Evolutionary conservation across 1,140 invertebrate genomes (phyloP), one percentile per base, ranked within the genome.

Genomic region (Polypedilum vanderplanki): DNA sequence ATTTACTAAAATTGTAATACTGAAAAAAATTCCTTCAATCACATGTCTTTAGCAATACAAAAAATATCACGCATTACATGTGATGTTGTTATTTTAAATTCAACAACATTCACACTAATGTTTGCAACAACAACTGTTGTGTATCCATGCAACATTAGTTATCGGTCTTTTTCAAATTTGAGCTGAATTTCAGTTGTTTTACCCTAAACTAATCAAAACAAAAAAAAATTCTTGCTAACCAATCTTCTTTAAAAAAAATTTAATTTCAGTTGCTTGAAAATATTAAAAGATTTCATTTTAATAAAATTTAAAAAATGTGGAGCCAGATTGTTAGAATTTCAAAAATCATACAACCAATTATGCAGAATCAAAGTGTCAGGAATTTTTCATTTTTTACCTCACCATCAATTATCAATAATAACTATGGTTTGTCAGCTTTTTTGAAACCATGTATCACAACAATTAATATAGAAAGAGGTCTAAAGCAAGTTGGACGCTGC

Each of bases 401-500:
- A 15, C 12, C 12, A 15, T n/a, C 12, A 57, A 15, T 15, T 57
- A 1, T 57, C 12, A 57, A 57, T 8, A 46, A 46, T 12, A 41
- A 41, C 5, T 46, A 33, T 46, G 3, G 1, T 57, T 12, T n/a
- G 15, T 57, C 12, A 57, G 15, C 3, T 1, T 57, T 15, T 15
- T 57, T 57, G 46, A 57, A 41, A 15, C 33, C 41, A 41, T 18
- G 9, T n/a, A 15, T 22, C 3, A 64, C 18, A 7, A 7, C n/a
- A 75, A 20, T 24, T 8, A 57, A 46, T 17, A 7, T 8, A 18
- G 12, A 46, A 0, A 74, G 86, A 77, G 85, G 86, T 9, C 85
- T 90, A 76, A 90, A 90, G 82, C 82, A 87, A 7, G 87, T 86
- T 79, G 87, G 86, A 9, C 77, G 81, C 15, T 79, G 91, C 20